Evolutionary conservation across 2,113 vertebrate genomes (phyloP).

Genomic region (Seriola quinqueradiata): DNA sequence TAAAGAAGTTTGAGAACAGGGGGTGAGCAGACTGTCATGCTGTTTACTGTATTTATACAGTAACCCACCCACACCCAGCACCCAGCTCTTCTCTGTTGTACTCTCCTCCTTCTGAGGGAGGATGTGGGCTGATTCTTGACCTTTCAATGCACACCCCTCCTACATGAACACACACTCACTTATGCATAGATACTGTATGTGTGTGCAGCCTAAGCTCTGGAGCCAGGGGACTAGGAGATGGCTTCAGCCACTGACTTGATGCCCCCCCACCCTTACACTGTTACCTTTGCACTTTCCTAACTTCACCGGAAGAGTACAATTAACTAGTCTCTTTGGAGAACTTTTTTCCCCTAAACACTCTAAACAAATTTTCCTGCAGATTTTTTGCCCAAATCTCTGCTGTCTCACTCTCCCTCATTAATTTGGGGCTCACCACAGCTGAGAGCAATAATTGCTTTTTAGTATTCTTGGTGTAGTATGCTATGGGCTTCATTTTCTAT

Average conservation of each 20-base stretch:
- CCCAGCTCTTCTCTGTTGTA: slow-evolving; percentile 59
- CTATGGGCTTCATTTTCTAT: slow-evolving; percentile 69
- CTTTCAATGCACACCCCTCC: slow-evolving; percentile 71
- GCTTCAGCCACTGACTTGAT: slow-evolving; percentile 48
- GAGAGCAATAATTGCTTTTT: slow-evolving; percentile 71
- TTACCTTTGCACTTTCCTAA: slow-evolving; percentile 56
- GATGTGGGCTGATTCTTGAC: slow-evolving; percentile 77
- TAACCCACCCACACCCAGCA: slow-evolving; percentile 64
- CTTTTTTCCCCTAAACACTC: slow-evolving; percentile 29
- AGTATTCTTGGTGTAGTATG: slow-evolving; percentile 64
- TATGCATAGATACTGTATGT: slow-evolving; percentile 1
- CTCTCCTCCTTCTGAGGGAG: slow-evolving; percentile 66
- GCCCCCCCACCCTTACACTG: slow-evolving; percentile 11
- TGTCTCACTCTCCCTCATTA: slow-evolving; percentile 65
- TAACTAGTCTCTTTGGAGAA: slow-evolving; percentile 15
- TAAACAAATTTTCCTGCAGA: slow-evolving; percentile 62
- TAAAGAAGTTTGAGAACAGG: slow-evolving; percentile 13
- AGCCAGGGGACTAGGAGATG: slow-evolving; percentile 55
- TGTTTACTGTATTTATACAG: slow-evolving; percentile 62
- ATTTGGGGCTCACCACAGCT: slow-evolving; percentile 69
- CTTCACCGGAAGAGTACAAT: slow-evolving; percentile 49
- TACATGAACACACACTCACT: slow-evolving; percentile 53
- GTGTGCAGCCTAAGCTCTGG: slow-evolving; percentile 44
- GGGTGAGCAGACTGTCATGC: slow-evolving; percentile 15
- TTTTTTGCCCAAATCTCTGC: slow-evolving; percentile 53